phyloP scores from a whole-genome alignment of 2,888 invertebrate species.

The Chalcosyrphus nemorum region DNA sequence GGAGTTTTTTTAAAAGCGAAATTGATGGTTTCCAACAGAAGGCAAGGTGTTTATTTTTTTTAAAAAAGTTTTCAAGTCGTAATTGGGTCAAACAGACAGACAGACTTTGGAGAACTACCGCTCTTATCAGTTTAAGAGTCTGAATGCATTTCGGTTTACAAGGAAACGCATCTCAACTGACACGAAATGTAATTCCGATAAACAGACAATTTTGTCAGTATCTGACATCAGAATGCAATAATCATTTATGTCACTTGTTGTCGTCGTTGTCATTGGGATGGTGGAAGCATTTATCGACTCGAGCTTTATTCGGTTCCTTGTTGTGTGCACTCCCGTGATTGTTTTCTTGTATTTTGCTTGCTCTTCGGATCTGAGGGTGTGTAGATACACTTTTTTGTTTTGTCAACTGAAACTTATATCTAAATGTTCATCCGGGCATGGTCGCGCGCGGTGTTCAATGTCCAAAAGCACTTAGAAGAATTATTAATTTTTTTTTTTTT shows the following conservation, averaged over 20 bases:
- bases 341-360: too few species aligned
- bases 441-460: constrained; percentile 70
- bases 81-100: constrained; percentile 6
- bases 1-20: background rate
- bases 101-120: background rate
- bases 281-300: constrained; percentile 18
- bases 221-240: constrained; percentile 69
- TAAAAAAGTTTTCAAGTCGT: too few species aligned
- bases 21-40: constrained; percentile 7
- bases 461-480: constrained; percentile 71
- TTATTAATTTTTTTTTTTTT: constrained; percentile 66
- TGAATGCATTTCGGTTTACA: constrained; percentile 17
- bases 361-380: background rate
- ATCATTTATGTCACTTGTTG: constrained; percentile 67
- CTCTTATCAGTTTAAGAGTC: constrained; percentile 6
- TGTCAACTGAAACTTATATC: constrained; percentile 58
- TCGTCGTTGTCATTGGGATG: background rate
- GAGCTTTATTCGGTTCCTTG: too few species aligned
- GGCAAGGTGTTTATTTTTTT: background rate
- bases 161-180: background rate
- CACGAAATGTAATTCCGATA: constrained; percentile 39
- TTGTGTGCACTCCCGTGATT: too few species aligned
- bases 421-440: constrained; percentile 64
- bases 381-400: constrained; percentile 1
- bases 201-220: constrained; percentile 37